Evolutionary conservation across 2,797 vertebrate species (phyloP).

Genomic region (Hippocampus kuda): DNA sequence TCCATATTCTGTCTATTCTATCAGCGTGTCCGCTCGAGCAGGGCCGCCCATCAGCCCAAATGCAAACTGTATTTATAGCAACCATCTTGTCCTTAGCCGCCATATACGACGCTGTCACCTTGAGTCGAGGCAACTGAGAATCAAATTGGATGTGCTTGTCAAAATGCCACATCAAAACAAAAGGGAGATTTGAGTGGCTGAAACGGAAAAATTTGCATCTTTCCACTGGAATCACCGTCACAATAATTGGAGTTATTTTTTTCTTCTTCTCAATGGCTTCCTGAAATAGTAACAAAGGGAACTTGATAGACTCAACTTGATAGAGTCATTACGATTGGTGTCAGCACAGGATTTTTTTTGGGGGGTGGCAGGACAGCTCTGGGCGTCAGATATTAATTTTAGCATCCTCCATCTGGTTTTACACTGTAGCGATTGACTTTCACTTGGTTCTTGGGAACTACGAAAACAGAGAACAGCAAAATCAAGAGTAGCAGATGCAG

Average conservation of each 20-base stretch:
- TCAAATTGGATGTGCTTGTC: slow-evolving; percentile 18
- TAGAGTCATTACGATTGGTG: neutral
- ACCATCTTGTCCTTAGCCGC: slow-evolving; percentile 13
- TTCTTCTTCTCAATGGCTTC: neutral
- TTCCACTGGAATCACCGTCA: slow-evolving; percentile 25
- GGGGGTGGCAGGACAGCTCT: neutral
- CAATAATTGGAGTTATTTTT: slow-evolving; percentile 2
- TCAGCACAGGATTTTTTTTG: neutral
- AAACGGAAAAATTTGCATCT: slow-evolving; percentile 14
- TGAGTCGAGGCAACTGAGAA: slow-evolving; percentile 24
- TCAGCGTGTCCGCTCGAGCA: slow-evolving; percentile 25
- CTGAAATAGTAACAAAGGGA: neutral
- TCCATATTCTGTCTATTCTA: slow-evolving; percentile 26
- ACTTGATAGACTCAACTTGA: neutral
- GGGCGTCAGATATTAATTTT: neutral
- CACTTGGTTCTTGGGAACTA: neutral
- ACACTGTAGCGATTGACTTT: neutral
- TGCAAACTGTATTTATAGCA: slow-evolving; percentile 29
- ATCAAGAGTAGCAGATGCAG: neutral
- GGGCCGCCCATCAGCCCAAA: slow-evolving; percentile 29
- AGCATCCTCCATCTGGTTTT: neutral
- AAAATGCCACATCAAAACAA: slow-evolving; percentile 22
- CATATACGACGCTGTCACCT: slow-evolving; percentile 28
- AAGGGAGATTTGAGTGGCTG: neutral
- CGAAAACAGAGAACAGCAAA: neutral